A percentile compares a stretch with the other conserved stretches of the same genome.
These are phyloP conservation scores for Gymnoscopelus braueri DNA, from an alignment of 2,797 vertebrate species.

Conservation along the genomic window DNA sequence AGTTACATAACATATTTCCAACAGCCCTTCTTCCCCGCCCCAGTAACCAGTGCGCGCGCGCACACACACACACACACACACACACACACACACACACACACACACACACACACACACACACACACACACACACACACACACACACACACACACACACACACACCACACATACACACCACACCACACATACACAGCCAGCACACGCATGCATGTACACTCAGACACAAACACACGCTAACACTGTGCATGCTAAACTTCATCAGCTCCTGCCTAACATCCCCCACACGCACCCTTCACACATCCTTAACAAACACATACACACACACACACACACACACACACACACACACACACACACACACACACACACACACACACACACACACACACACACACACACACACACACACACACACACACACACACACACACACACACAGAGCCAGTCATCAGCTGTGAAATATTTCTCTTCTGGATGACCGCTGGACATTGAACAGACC, in stretches of 20 bases:
- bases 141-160: slow-evolving; percentile 10
- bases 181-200: slow-evolving; percentile 11
- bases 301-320: not conserved
- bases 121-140: slow-evolving; percentile 36
- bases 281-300: no score
- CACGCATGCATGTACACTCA: no score
- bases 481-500: slow-evolving; percentile 72
- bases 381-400: slow-evolving; percentile 14
- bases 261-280: no score
- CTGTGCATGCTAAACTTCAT: no score
- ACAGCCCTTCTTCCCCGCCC: slow-evolving; percentile 14
- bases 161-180: slow-evolving; percentile 29
- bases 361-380: slow-evolving; percentile 35
- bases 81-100: not conserved
- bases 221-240: slow-evolving; percentile 4
- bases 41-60: not conserved
- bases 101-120: slow-evolving; percentile 16
- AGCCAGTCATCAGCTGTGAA: slow-evolving; percentile 77
- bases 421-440: slow-evolving; percentile 23
- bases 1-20: slow-evolving; percentile 83
- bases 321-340: not conserved
- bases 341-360: slow-evolving; percentile 26
- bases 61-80: no score
- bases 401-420: slow-evolving; percentile 19
- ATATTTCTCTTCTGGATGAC: slow-evolving; percentile 74